These are phyloP conservation scores for Yponomeuta evonymella DNA, from an alignment of 2,888 invertebrate genomes.

Conservation along the genomic window DNA sequence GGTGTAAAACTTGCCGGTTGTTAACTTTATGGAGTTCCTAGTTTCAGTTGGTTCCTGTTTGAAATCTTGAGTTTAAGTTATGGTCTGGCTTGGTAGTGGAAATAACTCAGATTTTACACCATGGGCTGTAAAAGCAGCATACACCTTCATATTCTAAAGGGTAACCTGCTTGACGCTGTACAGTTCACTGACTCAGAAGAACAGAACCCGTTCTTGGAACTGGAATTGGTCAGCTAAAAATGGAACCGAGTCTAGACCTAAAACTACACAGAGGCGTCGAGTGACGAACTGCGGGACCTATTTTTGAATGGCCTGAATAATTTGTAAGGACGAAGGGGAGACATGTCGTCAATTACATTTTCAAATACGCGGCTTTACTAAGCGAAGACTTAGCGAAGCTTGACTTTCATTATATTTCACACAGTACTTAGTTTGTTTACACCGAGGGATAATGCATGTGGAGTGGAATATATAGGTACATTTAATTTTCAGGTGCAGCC, in stretches of 20 bases:
- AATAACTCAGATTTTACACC: background rate
- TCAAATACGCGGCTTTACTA: too few species aligned
- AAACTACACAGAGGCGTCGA: background rate
- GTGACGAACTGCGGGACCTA: slow-evolving; percentile 3
- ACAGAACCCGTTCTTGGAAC: slow-evolving; percentile 21
- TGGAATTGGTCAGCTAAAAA: slow-evolving; percentile 18
- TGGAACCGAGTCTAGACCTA: slow-evolving; percentile 9
- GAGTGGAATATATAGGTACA: too few species aligned
- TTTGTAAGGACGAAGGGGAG: background rate
- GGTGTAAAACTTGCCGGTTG: background rate
- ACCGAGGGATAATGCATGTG: too few species aligned
- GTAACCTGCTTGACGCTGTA: background rate
- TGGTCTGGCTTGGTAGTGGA: background rate
- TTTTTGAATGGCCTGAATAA: background rate
- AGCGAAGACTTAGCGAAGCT: too few species aligned
- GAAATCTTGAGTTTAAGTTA: background rate
- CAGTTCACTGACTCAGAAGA: slow-evolving; percentile 39
- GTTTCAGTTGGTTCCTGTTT: background rate
- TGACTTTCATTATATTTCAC: too few species aligned
- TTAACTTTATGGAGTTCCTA: background rate
- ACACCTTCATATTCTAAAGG: background rate
- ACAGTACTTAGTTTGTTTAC: too few species aligned
- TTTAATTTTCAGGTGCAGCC: background rate
- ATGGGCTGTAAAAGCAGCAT: slow-evolving; percentile 5
- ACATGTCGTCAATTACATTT: too few species aligned